A percentile compares a stretch with the other conserved stretches of the same genome.
phyloP scores from a whole-genome alignment of 2,113 vertebrate genomes.

The Loxodonta africana region DNA sequence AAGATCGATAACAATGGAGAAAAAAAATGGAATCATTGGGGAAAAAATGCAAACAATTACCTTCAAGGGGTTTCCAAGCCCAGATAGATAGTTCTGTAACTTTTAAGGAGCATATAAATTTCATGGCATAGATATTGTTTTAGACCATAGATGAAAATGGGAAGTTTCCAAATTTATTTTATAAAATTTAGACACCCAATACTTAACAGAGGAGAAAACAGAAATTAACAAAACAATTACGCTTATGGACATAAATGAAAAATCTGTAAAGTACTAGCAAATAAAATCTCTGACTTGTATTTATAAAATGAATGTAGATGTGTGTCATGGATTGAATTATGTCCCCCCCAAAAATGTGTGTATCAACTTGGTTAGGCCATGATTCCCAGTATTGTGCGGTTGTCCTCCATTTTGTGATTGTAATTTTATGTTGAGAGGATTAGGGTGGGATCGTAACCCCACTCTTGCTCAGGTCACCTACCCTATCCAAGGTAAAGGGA shows the following conservation, averaged over 20 bases:
- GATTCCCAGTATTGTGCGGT: no score
- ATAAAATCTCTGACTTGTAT: slow-evolving; percentile 13
- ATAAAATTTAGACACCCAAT: not conserved
- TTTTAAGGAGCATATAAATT: not conserved
- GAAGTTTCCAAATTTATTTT: not conserved
- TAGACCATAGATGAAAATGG: not conserved
- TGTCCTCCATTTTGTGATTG: no score
- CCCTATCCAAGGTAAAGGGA: no score
- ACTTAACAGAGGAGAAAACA: not conserved
- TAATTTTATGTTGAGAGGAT: no score
- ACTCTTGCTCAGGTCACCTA: no score
- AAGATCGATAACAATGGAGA: not conserved
- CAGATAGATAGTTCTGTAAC: not conserved
- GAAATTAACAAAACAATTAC: not conserved
- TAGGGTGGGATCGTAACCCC: no score
- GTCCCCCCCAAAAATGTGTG: no score
- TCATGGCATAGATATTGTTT: not conserved
- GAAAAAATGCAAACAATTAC: not conserved
- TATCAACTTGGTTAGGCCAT: no score
- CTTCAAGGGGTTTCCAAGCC: not conserved
- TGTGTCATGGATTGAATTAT: no score
- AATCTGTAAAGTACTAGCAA: not conserved
- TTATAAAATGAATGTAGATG: not conserved
- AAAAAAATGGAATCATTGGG: not conserved
- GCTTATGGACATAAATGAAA: not conserved